Evolutionary conservation across 2,113 vertebrate species (phyloP).

Genomic region (Eclectus roratus): DNA sequence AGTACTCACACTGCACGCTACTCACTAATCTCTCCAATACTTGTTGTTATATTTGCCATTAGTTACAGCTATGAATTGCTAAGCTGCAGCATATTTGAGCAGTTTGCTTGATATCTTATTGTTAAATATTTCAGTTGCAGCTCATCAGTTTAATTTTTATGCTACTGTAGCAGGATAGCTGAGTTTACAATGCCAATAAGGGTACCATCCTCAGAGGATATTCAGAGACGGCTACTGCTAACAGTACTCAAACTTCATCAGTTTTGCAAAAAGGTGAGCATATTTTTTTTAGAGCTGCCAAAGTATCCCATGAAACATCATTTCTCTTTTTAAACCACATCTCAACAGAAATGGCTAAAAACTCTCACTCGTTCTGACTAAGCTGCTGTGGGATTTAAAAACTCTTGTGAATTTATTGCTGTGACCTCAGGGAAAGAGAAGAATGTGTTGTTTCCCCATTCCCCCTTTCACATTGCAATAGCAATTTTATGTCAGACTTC

Average conservation of each 20-base stretch:
- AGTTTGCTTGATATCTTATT: background rate
- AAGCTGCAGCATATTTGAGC: background rate
- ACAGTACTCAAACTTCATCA: background rate
- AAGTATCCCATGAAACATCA: background rate
- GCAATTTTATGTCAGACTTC: background rate
- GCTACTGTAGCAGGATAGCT: background rate
- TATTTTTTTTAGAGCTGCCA: background rate
- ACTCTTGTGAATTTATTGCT: background rate
- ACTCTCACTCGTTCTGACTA: background rate
- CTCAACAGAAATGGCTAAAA: background rate
- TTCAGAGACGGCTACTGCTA: background rate
- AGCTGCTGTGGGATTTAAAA: background rate
- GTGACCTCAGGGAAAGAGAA: background rate
- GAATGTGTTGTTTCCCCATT: background rate
- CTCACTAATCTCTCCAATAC: background rate
- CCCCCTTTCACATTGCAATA: background rate
- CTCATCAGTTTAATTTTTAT: slow-evolving; percentile 53
- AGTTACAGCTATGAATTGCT: background rate
- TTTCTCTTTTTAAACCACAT: background rate
- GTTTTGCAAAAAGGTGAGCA: background rate
- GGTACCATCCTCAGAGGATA: background rate
- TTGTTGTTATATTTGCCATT: background rate
- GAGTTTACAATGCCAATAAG: background rate
- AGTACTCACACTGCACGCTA: background rate
- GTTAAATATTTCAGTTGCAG: slow-evolving; percentile 1